Evolutionary conservation across 2,113 vertebrate species (phyloP), one percentile per base, ranked within the genome.

Genomic region (Leptosomus discolor): DNA sequence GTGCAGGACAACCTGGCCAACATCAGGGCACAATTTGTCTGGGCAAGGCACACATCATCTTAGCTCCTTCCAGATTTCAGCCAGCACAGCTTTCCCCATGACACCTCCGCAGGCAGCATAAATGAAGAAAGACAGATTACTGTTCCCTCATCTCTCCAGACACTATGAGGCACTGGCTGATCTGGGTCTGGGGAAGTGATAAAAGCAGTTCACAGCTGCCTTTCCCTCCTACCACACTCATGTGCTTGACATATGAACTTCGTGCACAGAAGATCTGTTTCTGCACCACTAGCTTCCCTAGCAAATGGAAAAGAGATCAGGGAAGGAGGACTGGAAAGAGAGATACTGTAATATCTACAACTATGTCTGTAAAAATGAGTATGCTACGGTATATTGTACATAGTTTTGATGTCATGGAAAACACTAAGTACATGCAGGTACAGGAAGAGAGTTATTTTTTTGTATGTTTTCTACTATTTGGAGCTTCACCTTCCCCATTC

Each of bases 391-490:
- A 58, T 54, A 50, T 17, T 67, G 37, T 37, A 60, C 14, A 20
- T n/a, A 12, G 15, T 37, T 92, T 60, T 50, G 34, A n/a, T 63
- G 26, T 51, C 71, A 83, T 64, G 29, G 41, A 88, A 68, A 85
- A 71, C 21, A 21, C 15, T 54, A 41, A 63, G 15, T 61, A 37
- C 0, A 0, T 41, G n/a, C 19, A 70, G 37, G 12, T 29, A 71
- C 3, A 41, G 5, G 1, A 37, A 54, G 51, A 46, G 5, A 68
- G 5, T 54, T 61, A 1, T 7, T 27, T 58, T 61, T 70, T 37
- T 19, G 5, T 30, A 1, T 23, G 18, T 27, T 2, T 76, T 43
- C 53, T 69, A 11, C n/a, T 80, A 10, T 39, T 89, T 18, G 32
- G 27, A 85, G 4, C 27, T 83, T 84, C 11, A 45, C 21, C 11